These are phyloP conservation scores for Manis crassicaudata DNA, from an alignment of 2,797 vertebrate genomes.

Conservation along the genomic window DNA sequence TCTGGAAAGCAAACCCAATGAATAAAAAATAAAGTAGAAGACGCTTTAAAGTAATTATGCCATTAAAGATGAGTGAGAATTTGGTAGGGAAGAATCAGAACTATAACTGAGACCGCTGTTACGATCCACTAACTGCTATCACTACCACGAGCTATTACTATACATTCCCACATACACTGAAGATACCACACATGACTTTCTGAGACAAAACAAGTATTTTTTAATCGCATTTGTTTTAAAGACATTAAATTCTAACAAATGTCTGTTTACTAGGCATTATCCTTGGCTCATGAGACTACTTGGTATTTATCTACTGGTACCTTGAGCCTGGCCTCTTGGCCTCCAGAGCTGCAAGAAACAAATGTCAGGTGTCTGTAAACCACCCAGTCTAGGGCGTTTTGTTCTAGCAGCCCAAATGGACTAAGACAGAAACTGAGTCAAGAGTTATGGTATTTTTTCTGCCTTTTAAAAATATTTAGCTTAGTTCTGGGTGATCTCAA, in stretches of 20 bases:
- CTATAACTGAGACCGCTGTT: fast-evolving
- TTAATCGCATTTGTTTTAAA: background rate
- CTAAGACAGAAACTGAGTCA: background rate
- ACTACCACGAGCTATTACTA: too few relatives aligned
- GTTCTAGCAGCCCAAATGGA: background rate
- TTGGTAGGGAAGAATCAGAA: background rate
- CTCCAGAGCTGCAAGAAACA: too few relatives aligned
- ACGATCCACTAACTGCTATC: fast-evolving
- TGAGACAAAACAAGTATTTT: background rate
- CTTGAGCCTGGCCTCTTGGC: background rate
- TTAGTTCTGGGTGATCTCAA: background rate
- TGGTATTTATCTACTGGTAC: fast-evolving
- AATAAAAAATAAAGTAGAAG: fast-evolving
- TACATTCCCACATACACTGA: fast-evolving
- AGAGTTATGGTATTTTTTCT: background rate
- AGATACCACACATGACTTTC: fast-evolving
- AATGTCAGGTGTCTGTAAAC: too few relatives aligned
- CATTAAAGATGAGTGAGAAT: background rate
- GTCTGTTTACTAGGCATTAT: background rate
- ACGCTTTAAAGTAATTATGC: background rate
- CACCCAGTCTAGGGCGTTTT: fast-evolving
- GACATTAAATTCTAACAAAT: background rate
- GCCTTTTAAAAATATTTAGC: background rate
- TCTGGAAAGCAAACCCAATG: slow-evolving; percentile 84
- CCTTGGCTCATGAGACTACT: background rate